These are phyloP conservation scores for Poeciliopsis turrubarensis DNA, from an alignment of 2,113 vertebrate species.

Conservation along the genomic window DNA sequence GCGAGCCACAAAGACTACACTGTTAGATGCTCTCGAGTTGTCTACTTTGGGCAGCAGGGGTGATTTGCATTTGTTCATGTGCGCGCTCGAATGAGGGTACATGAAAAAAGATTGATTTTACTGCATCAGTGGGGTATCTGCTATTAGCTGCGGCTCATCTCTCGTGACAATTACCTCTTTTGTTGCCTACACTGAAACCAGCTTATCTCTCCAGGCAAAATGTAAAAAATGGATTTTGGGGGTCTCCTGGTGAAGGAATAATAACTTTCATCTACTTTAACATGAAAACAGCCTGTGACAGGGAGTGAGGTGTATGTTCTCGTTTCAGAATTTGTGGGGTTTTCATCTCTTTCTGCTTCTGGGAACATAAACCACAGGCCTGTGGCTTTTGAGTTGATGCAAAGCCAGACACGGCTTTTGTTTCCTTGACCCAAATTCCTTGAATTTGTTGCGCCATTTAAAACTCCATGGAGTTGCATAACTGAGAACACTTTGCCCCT, in stretches of 20 bases:
- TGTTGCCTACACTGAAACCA: slow-evolving; percentile 36
- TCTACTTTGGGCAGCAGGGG: slow-evolving; percentile 48
- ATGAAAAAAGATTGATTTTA: slow-evolving; percentile 37
- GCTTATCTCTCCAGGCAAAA: slow-evolving; percentile 20
- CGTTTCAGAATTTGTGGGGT: slow-evolving; percentile 26
- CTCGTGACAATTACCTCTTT: slow-evolving; percentile 42
- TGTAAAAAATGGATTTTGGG: slow-evolving; percentile 39
- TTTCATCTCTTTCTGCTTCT: slow-evolving; percentile 55
- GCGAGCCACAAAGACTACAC: slow-evolving; percentile 79
- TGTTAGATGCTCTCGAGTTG: slow-evolving; percentile 53
- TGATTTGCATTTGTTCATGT: slow-evolving; percentile 63
- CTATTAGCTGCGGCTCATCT: slow-evolving; percentile 25
- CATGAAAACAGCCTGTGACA: slow-evolving; percentile 30
- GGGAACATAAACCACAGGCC: slow-evolving; percentile 65
- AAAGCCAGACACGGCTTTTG: slow-evolving; percentile 63
- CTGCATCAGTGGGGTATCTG: slow-evolving; percentile 29
- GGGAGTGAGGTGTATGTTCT: slow-evolving; percentile 28
- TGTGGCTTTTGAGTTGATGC: slow-evolving; percentile 56
- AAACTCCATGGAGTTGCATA: slow-evolving; percentile 69
- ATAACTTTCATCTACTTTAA: slow-evolving; percentile 15
- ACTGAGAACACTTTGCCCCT: slow-evolving; percentile 38
- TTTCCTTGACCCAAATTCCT: slow-evolving; percentile 79
- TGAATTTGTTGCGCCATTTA: slow-evolving; percentile 62
- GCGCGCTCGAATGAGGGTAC: neutral
- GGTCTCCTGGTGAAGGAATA: neutral